Base-by-base conservation (phyloP, 2,888 invertebrate species). In the Andrena praecox region DNA sequence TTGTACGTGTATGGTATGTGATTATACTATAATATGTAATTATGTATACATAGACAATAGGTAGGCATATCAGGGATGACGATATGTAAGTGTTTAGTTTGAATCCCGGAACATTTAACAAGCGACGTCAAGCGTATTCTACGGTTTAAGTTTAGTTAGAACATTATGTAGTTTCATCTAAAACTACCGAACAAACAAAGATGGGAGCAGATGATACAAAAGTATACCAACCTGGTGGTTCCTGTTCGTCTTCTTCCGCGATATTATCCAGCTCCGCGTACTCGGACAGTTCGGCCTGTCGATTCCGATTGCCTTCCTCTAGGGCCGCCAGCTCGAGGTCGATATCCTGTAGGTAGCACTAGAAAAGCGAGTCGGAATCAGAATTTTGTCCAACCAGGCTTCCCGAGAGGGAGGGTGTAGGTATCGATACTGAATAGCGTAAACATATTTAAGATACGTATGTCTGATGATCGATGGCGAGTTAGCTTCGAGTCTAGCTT, bases 321-420 rank as follows among this genome's bases (percentile, higher is more conserved):
- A 94, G 89, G 12, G 94, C 93, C 5, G 94, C 94, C 63, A 94
- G 86, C 80, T 94, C 94, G 70, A 94, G 89, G 83, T 94, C 94
- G 80, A 94, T 93, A 84, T 94, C 94, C 83, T 94, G 94, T 52
- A 94, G 91, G 80, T 93, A 93, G 85, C 93, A 94, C 94, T 94
- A 88, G 52, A 89, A 90, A 62, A 66, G 75, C 24, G 63, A 35
- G 52, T 0, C 6, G 0, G 0, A 27, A 24, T 68, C 20, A 50
- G 24, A 20, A 50, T 7, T 5, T 33, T 1, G 2, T 2, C 29
- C 20, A 50, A 54, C 10, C 42, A 5, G 16, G 1, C 42, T 42
- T 42, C 42, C 42, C 42, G 42, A 42, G 42, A 4, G 42, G 12
- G 42, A 42, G 4, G 42, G 12, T 12, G 12, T 12, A 12, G 4